Conservation (phyloP, 64 coral and sea anemone genomes). For the Stichodactyla mertensii region DNA sequence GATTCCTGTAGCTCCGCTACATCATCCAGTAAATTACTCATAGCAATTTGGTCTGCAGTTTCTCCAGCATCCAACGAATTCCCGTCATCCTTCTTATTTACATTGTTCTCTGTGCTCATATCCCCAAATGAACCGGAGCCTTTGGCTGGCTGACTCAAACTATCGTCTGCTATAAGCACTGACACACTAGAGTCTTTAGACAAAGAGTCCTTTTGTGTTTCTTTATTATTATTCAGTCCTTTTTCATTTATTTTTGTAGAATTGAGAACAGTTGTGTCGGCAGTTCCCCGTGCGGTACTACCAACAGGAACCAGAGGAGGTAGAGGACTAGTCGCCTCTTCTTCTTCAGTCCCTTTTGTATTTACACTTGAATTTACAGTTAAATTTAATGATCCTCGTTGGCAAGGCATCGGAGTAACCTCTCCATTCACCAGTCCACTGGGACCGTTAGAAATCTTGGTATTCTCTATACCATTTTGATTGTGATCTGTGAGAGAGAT, state of each 20-base stretch:
- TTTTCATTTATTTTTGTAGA: not conserved
- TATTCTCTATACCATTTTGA: constrained; percentile 2
- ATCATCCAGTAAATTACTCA: constrained; percentile 50
- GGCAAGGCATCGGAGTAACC: not conserved
- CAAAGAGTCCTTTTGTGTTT: not conserved
- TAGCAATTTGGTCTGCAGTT: constrained; percentile 1
- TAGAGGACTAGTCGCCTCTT: constrained; percentile 35
- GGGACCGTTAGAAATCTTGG: not conserved
- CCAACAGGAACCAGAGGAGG: constrained; percentile 60
- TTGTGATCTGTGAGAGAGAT: not conserved
- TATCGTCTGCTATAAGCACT: not conserved
- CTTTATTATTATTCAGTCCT: not conserved
- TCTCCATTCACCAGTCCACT: not conserved
- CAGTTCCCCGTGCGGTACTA: not conserved
- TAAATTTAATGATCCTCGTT: not conserved
- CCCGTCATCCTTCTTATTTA: not conserved
- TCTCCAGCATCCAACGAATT: not conserved
- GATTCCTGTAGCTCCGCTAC: constrained; percentile 35
- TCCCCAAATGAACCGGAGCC: not conserved
- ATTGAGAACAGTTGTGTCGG: not conserved
- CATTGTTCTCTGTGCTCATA: not conserved
- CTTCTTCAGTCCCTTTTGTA: constrained; percentile 3
- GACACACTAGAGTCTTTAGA: constrained; percentile 4
- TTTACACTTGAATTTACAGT: not conserved
- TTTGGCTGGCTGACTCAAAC: not conserved